Conservation (phyloP, 2,797 vertebrate genomes). For the Morus bassanus region DNA sequence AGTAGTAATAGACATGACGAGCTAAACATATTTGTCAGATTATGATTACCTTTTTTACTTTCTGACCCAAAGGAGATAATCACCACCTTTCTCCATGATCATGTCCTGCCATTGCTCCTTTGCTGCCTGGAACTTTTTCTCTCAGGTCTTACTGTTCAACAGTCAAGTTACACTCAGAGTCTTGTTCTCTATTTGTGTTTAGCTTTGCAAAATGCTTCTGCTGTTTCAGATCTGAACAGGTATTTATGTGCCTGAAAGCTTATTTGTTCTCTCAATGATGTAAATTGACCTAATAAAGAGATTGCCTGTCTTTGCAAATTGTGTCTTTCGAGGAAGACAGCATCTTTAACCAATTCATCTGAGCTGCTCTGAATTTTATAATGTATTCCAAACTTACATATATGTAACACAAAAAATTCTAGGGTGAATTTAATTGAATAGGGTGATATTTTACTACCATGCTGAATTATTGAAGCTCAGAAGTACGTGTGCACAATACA, state of each 20-base stretch:
- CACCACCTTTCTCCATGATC: neutral
- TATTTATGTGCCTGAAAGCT: neutral
- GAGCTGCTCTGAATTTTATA: neutral
- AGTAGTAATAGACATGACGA: neutral
- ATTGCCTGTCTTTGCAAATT: neutral
- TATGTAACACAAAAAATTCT: neutral
- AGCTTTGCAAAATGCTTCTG: neutral
- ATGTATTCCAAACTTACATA: neutral
- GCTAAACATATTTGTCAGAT: neutral
- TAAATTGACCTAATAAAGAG: neutral
- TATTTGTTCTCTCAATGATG: neutral
- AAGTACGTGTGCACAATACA: neutral
- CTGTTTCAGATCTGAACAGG: neutral
- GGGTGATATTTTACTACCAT: neutral
- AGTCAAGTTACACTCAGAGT: neutral
- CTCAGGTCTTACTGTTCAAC: neutral
- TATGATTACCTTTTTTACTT: neutral
- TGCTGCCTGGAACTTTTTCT: neutral
- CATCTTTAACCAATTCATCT: neutral
- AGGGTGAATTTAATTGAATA: neutral
- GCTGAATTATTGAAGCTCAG: neutral
- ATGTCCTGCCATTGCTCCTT: neutral
- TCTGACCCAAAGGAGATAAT: neutral
- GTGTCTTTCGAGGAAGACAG: neutral
- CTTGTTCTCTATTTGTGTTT: neutral